Evolutionary conservation across 2,797 vertebrate species (phyloP), one percentile per base, ranked within the genome.

Genomic region (Centropyge bicolor): DNA sequence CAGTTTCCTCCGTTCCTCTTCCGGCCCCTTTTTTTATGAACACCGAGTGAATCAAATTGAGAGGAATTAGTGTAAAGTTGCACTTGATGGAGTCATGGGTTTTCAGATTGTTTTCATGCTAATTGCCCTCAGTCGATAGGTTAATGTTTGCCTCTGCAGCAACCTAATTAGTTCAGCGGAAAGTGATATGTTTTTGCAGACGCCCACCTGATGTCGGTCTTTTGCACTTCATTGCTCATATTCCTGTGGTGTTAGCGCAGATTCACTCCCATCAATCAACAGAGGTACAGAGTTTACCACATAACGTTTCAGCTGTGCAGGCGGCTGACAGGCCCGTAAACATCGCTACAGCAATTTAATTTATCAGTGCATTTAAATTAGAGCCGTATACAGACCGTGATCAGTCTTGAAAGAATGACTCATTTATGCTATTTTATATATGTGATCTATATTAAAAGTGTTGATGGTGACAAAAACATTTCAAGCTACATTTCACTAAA

Each of bases 181-280:
- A 93, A 89, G 90, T 73, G 74, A 85, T 72, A 66, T 83, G 81
- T 84, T 88, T 91, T 70, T 89, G 90, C 91, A 89, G 70, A 91
- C 91, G 86, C 90, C 91, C 88, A 93, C 92, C 85, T 84, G 45
- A 70, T 89, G 90, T 86, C 62, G 74, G 77, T 89, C 70, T 82
- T 74, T 85, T 13, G 43, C 80, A 72, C 71, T 83, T 85, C 16
- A 31, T 74, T 68, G 69, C 79, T 84, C 70, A 83, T 84, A 89
- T 90, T 87, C 31, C 80, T 89, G 88, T 81, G 83, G 86, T 83
- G 87, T 84, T 80, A 49, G 6, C 65, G 78, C 85, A 88, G 16
- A 83, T 81, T 79, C 57, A 64, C 61, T 80, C 74, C 77, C 38
- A 10, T 74, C 48, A 73, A 71, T 65, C 54, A 27, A 75, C 77